Evolutionary conservation across 2,888 invertebrate species (phyloP).

Genomic region (Dioctria linearis): DNA sequence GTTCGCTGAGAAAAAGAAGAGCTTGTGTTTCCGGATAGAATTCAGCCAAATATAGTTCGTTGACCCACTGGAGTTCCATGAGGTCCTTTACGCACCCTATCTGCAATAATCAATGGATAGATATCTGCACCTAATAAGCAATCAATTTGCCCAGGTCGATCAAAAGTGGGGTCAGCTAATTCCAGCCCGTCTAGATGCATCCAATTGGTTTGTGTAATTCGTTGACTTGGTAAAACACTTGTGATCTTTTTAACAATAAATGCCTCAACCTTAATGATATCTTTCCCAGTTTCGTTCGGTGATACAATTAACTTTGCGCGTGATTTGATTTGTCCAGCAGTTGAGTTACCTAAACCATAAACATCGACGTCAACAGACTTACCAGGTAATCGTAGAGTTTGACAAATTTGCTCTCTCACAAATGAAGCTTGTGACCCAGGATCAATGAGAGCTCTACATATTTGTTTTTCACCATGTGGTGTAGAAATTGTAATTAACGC

Average conservation of each 20-base stretch:
- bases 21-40: no score
- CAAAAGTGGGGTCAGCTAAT: neutral
- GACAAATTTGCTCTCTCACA: no score
- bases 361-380: neutral
- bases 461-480: neutral
- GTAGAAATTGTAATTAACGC: neutral
- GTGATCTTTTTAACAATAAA: neutral
- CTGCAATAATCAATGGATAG: no score
- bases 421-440: no score
- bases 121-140: neutral
- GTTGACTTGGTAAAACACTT: neutral
- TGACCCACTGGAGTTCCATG: no score
- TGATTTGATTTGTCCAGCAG: neutral
- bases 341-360: neutral
- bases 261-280: neutral
- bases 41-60: no score
- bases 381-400: neutral
- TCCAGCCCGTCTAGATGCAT: neutral
- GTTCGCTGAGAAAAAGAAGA: no score
- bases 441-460: neutral
- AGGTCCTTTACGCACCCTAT: no score
- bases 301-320: neutral
- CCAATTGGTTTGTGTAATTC: neutral
- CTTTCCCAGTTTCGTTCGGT: neutral
- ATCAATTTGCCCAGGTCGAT: neutral